These are phyloP conservation scores for Phalacrocorax carbo DNA, from an alignment of 2,113 vertebrate species.

Conservation along the genomic window DNA sequence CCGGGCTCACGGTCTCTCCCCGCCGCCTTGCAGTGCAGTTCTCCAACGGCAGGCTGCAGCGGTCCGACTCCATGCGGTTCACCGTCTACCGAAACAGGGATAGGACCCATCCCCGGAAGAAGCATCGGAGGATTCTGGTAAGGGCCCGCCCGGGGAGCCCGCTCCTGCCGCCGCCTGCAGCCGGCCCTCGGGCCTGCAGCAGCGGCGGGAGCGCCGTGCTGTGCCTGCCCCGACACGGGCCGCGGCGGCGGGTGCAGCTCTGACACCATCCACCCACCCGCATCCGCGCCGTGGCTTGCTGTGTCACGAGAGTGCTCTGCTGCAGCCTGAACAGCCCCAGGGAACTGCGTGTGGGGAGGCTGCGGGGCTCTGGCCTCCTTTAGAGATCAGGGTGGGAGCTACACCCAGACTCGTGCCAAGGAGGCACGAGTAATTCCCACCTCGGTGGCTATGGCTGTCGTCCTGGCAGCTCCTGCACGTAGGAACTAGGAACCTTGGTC, in stretches of 20 bases:
- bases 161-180: too few species aligned
- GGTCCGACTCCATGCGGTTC: too few species aligned
- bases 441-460: rapidly evolving
- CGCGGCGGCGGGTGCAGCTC: too few species aligned
- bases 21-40: too few species aligned
- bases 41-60: too few species aligned
- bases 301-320: rapidly evolving
- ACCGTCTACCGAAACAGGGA: too few species aligned
- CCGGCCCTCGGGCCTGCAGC: too few species aligned
- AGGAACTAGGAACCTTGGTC: not conserved
- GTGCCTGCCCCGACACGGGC: not conserved
- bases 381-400: not conserved
- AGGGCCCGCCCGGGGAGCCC: too few species aligned
- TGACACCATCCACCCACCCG: not conserved
- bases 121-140: too few species aligned
- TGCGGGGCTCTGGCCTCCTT: not conserved
- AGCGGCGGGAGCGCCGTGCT: not conserved
- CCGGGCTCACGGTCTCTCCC: too few species aligned
- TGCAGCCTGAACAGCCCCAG: too few species aligned
- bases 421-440: rapidly evolving
- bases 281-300: not conserved
- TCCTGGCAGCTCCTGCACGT: not conserved
- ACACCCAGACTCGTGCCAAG: rapidly evolving
- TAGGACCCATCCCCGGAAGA: too few species aligned
- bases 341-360: rapidly evolving